These are phyloP conservation scores for Antedon mediterranea DNA, from an alignment of 53 echinoderm and acorn worm species.

Conservation along the genomic window DNA sequence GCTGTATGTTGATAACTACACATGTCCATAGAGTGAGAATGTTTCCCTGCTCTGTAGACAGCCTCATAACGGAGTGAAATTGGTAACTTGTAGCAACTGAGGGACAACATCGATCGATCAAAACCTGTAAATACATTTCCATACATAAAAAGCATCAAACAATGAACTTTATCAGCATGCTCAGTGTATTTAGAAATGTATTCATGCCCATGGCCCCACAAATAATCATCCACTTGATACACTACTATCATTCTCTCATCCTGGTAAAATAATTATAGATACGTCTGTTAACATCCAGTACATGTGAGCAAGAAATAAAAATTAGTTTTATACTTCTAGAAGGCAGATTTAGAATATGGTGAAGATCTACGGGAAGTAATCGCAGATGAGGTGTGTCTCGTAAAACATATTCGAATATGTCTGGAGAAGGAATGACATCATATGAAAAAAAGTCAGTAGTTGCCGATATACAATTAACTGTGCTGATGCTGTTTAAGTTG, in stretches of 20 bases:
- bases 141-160: slow-evolving; percentile 19
- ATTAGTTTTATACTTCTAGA: no score
- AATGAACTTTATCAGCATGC: slow-evolving; percentile 34
- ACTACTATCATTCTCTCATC: background rate
- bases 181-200: background rate
- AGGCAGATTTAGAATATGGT: no score
- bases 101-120: slow-evolving; percentile 33
- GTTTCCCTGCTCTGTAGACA: slow-evolving; percentile 23
- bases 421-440: background rate
- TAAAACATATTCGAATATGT: slow-evolving; percentile 23
- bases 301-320: no score
- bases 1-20: slow-evolving; percentile 19
- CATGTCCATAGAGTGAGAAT: slow-evolving; percentile 18
- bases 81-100: slow-evolving; percentile 8
- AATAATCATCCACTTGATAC: background rate
- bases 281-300: no score
- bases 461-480: slow-evolving; percentile 1
- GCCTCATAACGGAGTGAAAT: slow-evolving; percentile 19
- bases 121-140: slow-evolving; percentile 22
- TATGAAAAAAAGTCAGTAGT: background rate
- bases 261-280: background rate
- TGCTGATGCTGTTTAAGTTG: slow-evolving; percentile 1
- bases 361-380: no score
- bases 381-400: background rate
- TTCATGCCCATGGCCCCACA: slow-evolving; percentile 10